Evolutionary conservation across 2,888 invertebrate genomes (phyloP), one percentile per base, ranked within the genome.

Genomic region (Xylota sylvarum): DNA sequence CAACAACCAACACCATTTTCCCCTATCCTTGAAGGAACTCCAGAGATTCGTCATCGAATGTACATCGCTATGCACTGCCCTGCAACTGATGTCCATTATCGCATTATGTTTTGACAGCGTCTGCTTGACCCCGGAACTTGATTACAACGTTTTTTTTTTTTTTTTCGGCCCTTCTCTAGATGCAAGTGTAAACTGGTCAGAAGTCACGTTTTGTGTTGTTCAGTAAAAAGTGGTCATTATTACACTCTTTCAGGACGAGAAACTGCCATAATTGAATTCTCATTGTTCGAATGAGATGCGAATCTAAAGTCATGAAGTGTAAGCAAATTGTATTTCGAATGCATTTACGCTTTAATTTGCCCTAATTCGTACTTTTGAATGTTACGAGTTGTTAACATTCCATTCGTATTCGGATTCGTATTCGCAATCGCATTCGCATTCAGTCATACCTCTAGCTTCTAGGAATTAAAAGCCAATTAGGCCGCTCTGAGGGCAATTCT

Each of bases 1-100:
- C 5, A 14, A 14, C 43, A 43, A 14, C n/a, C 12, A 14, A 5
- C 14, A 0, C 43, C 14, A 14, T 1, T 43, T 14, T 43, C 14
- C 14, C 43, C 7, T 55, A 79, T 64, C 17, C 30, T 43, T 46
- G 12, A 56, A 40, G 40, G 37, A 52, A 56, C 56, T 56, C 19
- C 9, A 17, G 9, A 46, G 35, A n/a, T 32, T 52, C 19, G 12
- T 58, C 77, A 69, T 55, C 40, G 35, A 32, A 30, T 12, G 76
- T 37, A 17, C 19, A 30, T 32, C 23, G 7, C 19, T 37, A 37
- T 69, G 30, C 23, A 40, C 40, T 40, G 40, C 14, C 35, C 64
- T 72, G 60, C 58, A 73, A 50, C 43, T 73, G 80, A 80, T 73
- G 80, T 80, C 65, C 73, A 80, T 73, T 80, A 80, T 80, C 80